Conservation (phyloP, 1,140 invertebrate genomes). For the Eciton burchellii region DNA sequence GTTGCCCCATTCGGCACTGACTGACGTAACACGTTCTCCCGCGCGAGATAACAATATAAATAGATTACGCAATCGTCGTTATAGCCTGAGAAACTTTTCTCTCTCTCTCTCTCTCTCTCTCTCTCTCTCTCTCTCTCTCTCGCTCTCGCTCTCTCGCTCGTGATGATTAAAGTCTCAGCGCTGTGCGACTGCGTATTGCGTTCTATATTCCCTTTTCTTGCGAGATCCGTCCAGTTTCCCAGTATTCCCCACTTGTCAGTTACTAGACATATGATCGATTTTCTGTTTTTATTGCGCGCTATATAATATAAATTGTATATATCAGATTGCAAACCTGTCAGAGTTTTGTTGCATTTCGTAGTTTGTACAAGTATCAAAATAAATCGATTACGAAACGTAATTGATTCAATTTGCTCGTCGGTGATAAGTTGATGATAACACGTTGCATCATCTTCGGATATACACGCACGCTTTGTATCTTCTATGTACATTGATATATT, state of each 20-base stretch:
- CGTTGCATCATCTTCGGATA: no score
- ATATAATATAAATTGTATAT: constrained; percentile 56
- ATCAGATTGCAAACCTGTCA: constrained; percentile 42
- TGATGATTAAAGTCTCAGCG: background rate
- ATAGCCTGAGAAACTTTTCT: constrained; percentile 63
- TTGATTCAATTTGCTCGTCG: background rate
- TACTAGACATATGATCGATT: constrained; percentile 74
- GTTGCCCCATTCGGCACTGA: constrained; percentile 47
- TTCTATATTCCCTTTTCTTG: background rate
- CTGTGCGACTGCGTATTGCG: constrained; percentile 32
- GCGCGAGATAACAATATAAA: constrained; percentile 79
- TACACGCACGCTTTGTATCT: no score
- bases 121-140: background rate
- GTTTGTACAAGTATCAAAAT: constrained; percentile 10
- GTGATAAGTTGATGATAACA: no score
- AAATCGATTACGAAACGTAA: background rate
- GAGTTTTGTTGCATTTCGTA: constrained; percentile 10
- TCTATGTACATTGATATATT: no score
- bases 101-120: background rate
- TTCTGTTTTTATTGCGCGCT: constrained; percentile 69
- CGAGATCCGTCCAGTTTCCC: constrained; percentile 1
- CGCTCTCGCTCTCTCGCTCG: background rate
- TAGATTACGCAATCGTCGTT: constrained; percentile 80
- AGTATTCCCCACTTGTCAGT: background rate
- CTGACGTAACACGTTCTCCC: constrained; percentile 68